phyloP scores from a whole-genome alignment of 2,113 vertebrate species.

The Spizaetus ornatus region DNA sequence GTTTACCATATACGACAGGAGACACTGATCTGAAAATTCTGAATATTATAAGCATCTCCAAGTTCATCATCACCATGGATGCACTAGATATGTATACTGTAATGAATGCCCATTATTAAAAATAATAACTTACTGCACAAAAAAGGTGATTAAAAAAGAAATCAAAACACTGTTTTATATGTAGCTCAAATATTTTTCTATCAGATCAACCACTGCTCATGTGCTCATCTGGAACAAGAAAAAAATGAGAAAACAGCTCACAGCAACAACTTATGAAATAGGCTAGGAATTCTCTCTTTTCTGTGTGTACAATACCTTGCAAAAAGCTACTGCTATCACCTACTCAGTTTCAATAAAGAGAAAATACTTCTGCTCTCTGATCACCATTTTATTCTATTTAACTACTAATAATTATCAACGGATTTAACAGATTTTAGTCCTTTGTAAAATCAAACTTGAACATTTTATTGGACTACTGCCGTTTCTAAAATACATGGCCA shows the following conservation, averaged over 20 bases:
- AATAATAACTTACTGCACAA: not conserved
- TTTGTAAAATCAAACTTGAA: not conserved
- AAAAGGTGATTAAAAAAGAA: not conserved
- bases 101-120: not conserved
- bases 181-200: not conserved
- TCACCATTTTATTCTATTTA: not conserved
- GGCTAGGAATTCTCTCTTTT: not conserved
- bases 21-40: not conserved
- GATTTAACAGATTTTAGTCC: not conserved
- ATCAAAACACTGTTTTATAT: not conserved
- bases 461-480: not conserved
- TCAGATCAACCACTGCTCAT: not conserved
- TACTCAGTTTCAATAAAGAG: not conserved
- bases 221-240: not conserved
- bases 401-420: not conserved
- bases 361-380: not conserved
- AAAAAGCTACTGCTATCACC: not conserved
- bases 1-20: not conserved
- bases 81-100: not conserved
- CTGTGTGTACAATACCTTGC: not conserved
- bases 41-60: not conserved
- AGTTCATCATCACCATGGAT: not conserved
- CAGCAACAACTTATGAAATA: not conserved
- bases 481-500: not conserved
- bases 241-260: not conserved